These are phyloP conservation scores for Tiliacea citrago DNA, from an alignment of 2,888 invertebrate genomes.

Conservation along the genomic window DNA sequence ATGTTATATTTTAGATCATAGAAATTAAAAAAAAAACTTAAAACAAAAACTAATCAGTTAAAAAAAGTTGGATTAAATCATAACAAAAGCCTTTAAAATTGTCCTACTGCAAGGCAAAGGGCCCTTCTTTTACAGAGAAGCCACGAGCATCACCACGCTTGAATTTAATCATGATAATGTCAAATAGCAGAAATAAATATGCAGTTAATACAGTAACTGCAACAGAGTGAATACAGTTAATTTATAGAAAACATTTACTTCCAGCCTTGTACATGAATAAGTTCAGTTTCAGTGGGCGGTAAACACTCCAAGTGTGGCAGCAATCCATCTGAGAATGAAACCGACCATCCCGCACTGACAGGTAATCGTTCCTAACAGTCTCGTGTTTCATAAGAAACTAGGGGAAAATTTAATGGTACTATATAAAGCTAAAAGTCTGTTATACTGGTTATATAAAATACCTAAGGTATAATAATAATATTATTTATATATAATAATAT, in stretches of 20 bases:
- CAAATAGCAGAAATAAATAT: not conserved
- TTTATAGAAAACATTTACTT: constrained; percentile 11
- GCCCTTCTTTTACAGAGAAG: not conserved
- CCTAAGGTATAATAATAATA: too few species aligned
- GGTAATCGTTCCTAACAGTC: constrained; percentile 63
- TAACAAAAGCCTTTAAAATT: not conserved
- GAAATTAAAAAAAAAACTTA: too few species aligned
- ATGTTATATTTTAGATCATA: not conserved
- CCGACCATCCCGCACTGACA: constrained; percentile 59
- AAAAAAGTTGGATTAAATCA: not conserved
- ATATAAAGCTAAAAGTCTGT: not conserved
- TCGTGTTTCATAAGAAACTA: constrained; percentile 18
- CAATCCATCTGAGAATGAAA: constrained; percentile 68
- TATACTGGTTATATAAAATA: too few species aligned
- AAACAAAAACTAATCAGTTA: not conserved
- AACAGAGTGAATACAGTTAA: not conserved
- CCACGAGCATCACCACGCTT: not conserved
- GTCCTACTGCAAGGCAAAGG: not conserved
- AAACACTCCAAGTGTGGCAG: constrained; percentile 49
- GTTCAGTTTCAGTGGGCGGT: constrained; percentile 31
- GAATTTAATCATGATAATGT: not conserved
- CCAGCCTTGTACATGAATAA: constrained; percentile 1
- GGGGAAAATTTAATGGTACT: not conserved
- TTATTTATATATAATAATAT: too few species aligned
- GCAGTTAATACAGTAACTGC: not conserved